A percentile compares a stretch with the other conserved stretches of the same genome.
These are phyloP conservation scores for Equus przewalskii DNA, from an alignment of 2,113 vertebrate genomes.

Conservation along the genomic window DNA sequence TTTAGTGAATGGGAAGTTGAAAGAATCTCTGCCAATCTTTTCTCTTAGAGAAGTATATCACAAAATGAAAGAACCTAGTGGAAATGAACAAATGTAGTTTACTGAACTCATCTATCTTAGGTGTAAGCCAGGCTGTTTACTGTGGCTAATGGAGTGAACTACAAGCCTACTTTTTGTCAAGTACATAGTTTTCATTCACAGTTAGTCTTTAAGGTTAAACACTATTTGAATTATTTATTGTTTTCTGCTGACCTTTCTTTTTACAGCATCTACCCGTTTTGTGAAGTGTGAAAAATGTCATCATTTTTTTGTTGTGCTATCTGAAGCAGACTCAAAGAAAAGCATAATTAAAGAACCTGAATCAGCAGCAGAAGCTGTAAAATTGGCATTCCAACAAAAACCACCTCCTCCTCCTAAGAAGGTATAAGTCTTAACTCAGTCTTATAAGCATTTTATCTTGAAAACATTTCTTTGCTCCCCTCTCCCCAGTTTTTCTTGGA, in stretches of 20 bases:
- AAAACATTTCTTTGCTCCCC: background rate
- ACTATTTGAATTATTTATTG: slow-evolving; percentile 37
- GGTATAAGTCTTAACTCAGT: slow-evolving; percentile 84
- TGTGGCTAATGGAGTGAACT: background rate
- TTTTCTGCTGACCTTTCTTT: slow-evolving; percentile 48
- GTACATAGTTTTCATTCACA: slow-evolving; percentile 47
- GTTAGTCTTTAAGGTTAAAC: background rate
- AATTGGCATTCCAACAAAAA: slow-evolving; percentile 97
- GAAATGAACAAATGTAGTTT: slow-evolving; percentile 43
- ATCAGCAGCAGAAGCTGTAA: slow-evolving; percentile 96
- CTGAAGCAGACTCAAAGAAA: slow-evolving; percentile 98
- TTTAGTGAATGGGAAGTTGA: background rate
- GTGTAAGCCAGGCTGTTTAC: slow-evolving; percentile 21
- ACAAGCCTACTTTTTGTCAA: background rate
- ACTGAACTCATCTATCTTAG: background rate
- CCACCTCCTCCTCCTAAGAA: slow-evolving; percentile 98
- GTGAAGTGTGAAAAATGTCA: slow-evolving; percentile 99
- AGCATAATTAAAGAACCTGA: slow-evolving; percentile 96
- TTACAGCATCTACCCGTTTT: slow-evolving; percentile 96
- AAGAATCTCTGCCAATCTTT: background rate
- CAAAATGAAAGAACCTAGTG: slow-evolving; percentile 54
- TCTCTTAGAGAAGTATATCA: slow-evolving; percentile 49
- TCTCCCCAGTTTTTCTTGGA: background rate
- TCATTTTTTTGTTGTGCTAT: slow-evolving; percentile 99
- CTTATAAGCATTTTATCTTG: background rate